Conservation (phyloP, 2,113 vertebrate species). For the Clarias gariepinus region DNA sequence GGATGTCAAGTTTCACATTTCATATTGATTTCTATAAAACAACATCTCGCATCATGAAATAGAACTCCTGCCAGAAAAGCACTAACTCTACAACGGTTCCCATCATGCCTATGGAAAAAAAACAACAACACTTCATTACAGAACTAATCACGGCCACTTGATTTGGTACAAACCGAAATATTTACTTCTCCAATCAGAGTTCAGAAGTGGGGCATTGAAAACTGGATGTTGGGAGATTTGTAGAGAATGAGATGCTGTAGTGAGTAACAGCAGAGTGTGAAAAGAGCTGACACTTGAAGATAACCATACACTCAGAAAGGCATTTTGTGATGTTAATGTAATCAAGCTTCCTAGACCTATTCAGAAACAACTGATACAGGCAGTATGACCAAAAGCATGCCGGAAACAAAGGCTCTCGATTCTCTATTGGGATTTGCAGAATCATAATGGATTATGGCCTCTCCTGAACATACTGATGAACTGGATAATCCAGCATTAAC, state of each 20-base stretch:
- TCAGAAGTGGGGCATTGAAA: neutral
- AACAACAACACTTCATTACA: neutral
- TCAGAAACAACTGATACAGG: neutral
- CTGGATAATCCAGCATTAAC: neutral
- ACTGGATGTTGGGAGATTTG: neutral
- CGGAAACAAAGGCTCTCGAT: neutral
- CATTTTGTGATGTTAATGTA: neutral
- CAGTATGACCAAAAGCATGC: neutral
- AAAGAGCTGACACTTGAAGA: neutral
- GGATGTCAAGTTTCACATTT: conserved; percentile 10
- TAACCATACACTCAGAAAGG: neutral
- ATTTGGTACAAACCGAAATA: neutral
- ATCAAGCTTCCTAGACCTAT: neutral
- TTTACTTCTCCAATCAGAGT: neutral
- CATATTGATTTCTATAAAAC: conserved; percentile 28
- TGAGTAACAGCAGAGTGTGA: neutral
- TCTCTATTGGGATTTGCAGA: neutral
- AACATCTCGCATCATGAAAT: neutral
- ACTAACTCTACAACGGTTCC: neutral
- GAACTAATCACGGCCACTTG: neutral
- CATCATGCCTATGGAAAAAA: neutral
- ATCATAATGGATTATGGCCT: neutral
- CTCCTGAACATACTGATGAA: neutral
- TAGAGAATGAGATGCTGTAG: neutral
- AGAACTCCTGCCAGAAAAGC: neutral